phyloP scores from a whole-genome alignment of 1,140 invertebrate genomes.

The Penaeus japonicus region DNA sequence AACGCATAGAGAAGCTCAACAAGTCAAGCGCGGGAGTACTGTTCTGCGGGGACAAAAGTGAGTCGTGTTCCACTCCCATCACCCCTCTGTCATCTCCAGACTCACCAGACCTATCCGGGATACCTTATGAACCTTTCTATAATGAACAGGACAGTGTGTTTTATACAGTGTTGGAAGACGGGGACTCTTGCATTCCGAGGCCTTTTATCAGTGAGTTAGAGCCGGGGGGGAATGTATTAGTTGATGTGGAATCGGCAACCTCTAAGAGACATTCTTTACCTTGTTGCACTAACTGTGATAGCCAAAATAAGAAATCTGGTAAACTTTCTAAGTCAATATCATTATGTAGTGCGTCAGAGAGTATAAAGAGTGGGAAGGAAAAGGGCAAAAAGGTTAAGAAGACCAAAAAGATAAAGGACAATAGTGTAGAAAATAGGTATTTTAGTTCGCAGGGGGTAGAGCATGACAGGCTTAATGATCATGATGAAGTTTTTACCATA shows the following conservation, averaged over 20 bases:
- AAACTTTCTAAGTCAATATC: slow-evolving; percentile 73
- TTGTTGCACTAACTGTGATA: slow-evolving; percentile 58
- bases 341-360: slow-evolving; percentile 62
- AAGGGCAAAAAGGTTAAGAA: slow-evolving; percentile 43
- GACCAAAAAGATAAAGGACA: slow-evolving; percentile 20
- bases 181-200: not conserved
- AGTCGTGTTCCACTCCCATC: not conserved
- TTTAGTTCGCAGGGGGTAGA: not conserved
- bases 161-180: not conserved
- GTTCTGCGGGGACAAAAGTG: slow-evolving; percentile 28
- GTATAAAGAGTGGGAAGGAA: slow-evolving; percentile 17
- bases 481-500: slow-evolving; percentile 1
- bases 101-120: not conserved
- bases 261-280: slow-evolving; percentile 60
- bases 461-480: not conserved
- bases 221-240: not conserved
- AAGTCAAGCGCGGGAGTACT: slow-evolving; percentile 46
- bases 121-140: not conserved
- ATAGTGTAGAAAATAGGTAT: not conserved
- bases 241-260: slow-evolving; percentile 39
- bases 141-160: not conserved
- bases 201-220: not conserved
- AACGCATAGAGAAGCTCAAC: slow-evolving; percentile 40
- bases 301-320: slow-evolving; percentile 70
- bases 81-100: not conserved